A percentile compares a stretch with the other conserved stretches of the same genome.
Conservation (phyloP, 2,797 vertebrate genomes). For the Falco concolor region DNA sequence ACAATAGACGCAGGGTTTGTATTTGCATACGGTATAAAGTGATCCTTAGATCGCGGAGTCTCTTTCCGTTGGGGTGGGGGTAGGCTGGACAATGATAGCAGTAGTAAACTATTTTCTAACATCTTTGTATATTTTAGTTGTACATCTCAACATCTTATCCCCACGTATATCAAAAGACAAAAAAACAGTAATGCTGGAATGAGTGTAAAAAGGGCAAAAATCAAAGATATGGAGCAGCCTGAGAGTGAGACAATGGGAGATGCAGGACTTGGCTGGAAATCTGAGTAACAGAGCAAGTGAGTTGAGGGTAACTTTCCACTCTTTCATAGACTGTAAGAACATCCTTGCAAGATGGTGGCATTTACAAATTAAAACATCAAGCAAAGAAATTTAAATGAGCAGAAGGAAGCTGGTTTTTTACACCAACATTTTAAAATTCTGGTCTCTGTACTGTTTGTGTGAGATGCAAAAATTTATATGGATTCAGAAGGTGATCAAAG, state of each 20-base stretch:
- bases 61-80: too few species aligned
- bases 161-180: fast-evolving
- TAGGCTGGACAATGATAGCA: background rate
- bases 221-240: background rate
- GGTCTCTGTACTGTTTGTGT: background rate
- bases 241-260: background rate
- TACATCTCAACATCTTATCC: background rate
- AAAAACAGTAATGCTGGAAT: background rate
- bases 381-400: background rate
- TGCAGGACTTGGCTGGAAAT: background rate
- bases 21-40: background rate
- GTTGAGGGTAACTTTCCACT: background rate
- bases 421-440: background rate
- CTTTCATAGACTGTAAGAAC: background rate
- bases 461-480: background rate
- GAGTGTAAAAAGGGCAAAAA: background rate
- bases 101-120: background rate
- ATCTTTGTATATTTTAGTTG: background rate
- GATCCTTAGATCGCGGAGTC: background rate
- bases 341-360: background rate
- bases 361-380: background rate
- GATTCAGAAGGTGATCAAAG: background rate
- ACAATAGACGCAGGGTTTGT: background rate
- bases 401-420: background rate
- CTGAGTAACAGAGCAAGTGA: background rate